Evolutionary conservation across 2,113 vertebrate species (phyloP), one percentile per base, ranked within the genome.

Genomic region (Catharus fuscescens): DNA sequence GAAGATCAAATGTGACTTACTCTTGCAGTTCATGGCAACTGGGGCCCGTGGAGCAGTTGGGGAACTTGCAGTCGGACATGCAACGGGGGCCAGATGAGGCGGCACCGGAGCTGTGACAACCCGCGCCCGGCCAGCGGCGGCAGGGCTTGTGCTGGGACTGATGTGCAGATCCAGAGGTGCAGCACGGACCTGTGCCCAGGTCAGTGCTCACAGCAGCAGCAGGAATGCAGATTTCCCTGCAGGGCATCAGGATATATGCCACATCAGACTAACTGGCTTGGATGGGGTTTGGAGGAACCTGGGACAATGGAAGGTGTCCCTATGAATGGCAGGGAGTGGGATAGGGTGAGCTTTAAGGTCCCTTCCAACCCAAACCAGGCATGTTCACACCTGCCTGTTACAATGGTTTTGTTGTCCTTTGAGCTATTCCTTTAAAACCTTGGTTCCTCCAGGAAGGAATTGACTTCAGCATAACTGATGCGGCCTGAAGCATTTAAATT

Each of bases 21-120:
- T 38, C 88, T 85, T 92, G 12, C 92, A 99, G 99, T 98, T 80
- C 98, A 98, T 26, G 99, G 99, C 52, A 98, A 98, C 98, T 99
- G 99, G 99, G 98, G 98, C 53, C 98, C 98, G 0, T 99, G 99
- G 99, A 98, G 98, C 56, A 97, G 96, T 34, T 99, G 99, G 99
- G 99, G 99, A 52, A 97, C 95, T 9, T 99, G 99, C 92, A 99
- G 99, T 70, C 98, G 98, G 72, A 98, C 98, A 0, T 99, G 99
- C n/a, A 98, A 98, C 0, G 98, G 99, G 16, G 99, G 99, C 29
- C 99, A 99, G 92, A 98, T 92, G 93, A 97, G 99, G 53, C 98
- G 99, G 34, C 98, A 99, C 96, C 98, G 99, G 65, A 98, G 98
- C 6, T 99, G 99, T 66, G 99, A 99, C 93, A 98, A 98, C 76